Percentiles rank a stretch among this genome's conserved stretches.
Conservation (phyloP, 1,140 invertebrate species). For the Drosophila cardini region DNA sequence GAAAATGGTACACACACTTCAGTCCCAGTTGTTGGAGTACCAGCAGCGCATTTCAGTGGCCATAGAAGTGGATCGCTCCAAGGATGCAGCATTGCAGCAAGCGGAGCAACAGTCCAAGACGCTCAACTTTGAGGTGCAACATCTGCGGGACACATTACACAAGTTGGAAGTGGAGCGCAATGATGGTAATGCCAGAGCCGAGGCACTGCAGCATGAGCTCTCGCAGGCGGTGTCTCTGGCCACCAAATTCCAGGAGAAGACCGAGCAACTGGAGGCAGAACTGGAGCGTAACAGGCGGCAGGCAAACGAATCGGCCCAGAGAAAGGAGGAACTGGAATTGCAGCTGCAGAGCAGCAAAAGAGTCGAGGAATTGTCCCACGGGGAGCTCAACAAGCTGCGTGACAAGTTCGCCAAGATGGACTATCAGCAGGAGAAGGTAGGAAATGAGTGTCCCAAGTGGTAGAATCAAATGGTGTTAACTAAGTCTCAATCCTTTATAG, state of each 20-base stretch:
- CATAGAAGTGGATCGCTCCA: constrained; percentile 89
- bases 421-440: constrained; percentile 73
- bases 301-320: constrained; percentile 45
- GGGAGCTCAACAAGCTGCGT: constrained; percentile 74
- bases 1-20: constrained; percentile 89
- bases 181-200: constrained; percentile 51
- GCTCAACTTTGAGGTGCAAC: constrained; percentile 64
- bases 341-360: constrained; percentile 65
- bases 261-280: constrained; percentile 71
- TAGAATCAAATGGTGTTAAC: not conserved
- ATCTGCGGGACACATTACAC: constrained; percentile 58
- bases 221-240: constrained; percentile 70
- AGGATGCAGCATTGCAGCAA: constrained; percentile 89
- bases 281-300: constrained; percentile 42
- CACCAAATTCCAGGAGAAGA: constrained; percentile 79
- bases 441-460: no score
- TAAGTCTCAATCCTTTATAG: constrained; percentile 24
- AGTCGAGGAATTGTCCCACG: constrained; percentile 66
- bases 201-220: constrained; percentile 74
- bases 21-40: constrained; percentile 89
- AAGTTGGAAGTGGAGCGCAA: constrained; percentile 66
- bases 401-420: constrained; percentile 74
- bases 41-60: constrained; percentile 92
- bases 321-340: constrained; percentile 72
- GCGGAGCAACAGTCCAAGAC: constrained; percentile 86